Conservation (phyloP, 2,113 vertebrate genomes). For the mouse (Mus musculus) region DNA sequence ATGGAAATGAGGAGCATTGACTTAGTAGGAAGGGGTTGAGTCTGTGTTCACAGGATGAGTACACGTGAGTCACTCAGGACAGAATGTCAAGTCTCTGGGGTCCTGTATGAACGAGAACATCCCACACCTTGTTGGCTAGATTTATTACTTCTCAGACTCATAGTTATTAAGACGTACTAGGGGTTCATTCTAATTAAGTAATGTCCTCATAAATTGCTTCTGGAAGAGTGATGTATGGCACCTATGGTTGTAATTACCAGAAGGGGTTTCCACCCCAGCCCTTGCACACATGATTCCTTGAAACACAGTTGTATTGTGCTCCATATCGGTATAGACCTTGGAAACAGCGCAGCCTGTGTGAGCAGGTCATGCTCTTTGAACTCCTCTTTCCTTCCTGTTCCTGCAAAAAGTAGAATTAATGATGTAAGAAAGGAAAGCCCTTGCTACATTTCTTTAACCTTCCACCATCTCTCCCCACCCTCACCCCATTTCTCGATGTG, state of each 20-base stretch:
- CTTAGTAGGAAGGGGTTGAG: background rate
- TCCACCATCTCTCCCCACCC: background rate
- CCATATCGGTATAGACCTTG: background rate
- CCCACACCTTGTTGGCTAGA: conserved; percentile 57
- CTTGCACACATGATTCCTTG: background rate
- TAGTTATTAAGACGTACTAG: conserved; percentile 51
- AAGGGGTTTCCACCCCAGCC: background rate
- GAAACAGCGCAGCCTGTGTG: background rate
- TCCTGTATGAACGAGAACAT: conserved; percentile 30
- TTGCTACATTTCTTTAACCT: background rate
- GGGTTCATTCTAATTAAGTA: conserved; percentile 63
- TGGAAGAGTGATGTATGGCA: conserved; percentile 40
- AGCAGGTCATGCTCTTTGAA: background rate
- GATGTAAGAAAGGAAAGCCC: background rate
- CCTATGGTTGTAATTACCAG: background rate
- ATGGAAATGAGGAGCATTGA: background rate
- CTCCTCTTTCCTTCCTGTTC: background rate
- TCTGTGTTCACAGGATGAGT: background rate
- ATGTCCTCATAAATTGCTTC: conserved; percentile 56
- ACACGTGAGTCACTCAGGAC: conserved; percentile 48
- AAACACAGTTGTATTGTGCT: background rate
- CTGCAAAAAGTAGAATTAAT: background rate
- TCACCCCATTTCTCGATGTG: background rate
- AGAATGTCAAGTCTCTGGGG: conserved; percentile 59
- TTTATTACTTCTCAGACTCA: conserved; percentile 54